Base-by-base conservation (phyloP, 2,113 vertebrate genomes). In the Nibea coibor region DNA sequence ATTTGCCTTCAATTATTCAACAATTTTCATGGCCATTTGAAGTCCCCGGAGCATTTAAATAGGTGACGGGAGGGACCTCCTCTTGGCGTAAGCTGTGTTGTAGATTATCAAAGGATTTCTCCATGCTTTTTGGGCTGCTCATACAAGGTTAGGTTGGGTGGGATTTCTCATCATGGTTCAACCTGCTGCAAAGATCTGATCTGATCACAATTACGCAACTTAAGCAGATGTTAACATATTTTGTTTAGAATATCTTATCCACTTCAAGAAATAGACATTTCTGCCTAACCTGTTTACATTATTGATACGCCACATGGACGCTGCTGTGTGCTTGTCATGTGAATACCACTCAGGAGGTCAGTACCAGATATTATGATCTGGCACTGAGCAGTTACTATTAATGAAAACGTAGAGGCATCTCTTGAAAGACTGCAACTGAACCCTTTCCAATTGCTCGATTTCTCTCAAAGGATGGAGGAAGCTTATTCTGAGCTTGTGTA, bases 1-100 rank as follows among this genome's bases (percentile, higher is more conserved):
- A 90, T 92, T 93, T 93, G 86, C 86, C 92, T 92, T 93, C 86
- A 94, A 93, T 94, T 93, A 94, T 94, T 94, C 91, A 93, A 92
- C 90, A 66, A 85, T 93, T 95, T 93, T 94, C 90, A 93, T 91
- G 91, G 86, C 87, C 90, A 82, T 92, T 91, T 93, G 78, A 90
- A 86, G 74, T 89, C 85, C 83, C 85, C 70, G 28, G 80, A 89
- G 88, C 83, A 74, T 90, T 93, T 83, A 87, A 85, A 89, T 87
- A 84, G 78, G 87, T 89, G 89, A 74, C 83, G 12, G 56, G 16
- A 87, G 81, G 87, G 71, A 79, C 86, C 76, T 77, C 54, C 59
- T 72, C 79, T 81, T 88, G 81, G 67, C 72, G 63, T 80, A 35
- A 82, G 79, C 69, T 75, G 43, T 77, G 35, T 81, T 70, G 71